phyloP scores from a whole-genome alignment of 2,888 invertebrate species.

The Troilus luridus region DNA sequence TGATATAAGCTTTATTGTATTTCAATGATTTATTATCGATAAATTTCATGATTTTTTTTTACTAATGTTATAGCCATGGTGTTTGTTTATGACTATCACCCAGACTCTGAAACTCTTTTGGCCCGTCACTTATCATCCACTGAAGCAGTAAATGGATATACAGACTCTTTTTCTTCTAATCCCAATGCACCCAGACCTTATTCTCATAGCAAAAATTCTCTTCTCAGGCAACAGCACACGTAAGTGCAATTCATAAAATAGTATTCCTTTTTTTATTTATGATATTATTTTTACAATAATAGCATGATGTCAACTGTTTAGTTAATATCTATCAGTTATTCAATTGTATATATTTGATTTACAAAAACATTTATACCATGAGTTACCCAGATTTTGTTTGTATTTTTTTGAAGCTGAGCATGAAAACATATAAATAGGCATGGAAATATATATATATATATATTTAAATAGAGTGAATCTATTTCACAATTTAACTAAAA shows the following conservation, averaged over 20 bases:
- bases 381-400: neutral
- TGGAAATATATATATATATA: no score
- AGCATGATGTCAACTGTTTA: neutral
- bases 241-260: slow-evolving; percentile 61
- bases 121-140: slow-evolving; percentile 83
- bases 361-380: neutral
- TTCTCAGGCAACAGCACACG: slow-evolving; percentile 80
- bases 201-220: slow-evolving; percentile 86
- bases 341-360: neutral
- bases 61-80: slow-evolving; percentile 82
- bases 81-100: slow-evolving; percentile 96
- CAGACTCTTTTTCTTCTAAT: slow-evolving; percentile 87
- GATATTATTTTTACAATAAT: neutral
- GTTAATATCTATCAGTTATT: neutral
- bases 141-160: slow-evolving; percentile 76
- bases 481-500: neutral
- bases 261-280: neutral
- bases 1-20: neutral
- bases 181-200: slow-evolving; percentile 85
- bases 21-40: neutral
- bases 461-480: no score
- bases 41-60: slow-evolving; percentile 1
- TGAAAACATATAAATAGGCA: neutral
- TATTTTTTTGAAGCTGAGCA: neutral
- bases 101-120: slow-evolving; percentile 90